Evolutionary conservation across 1,140 invertebrate species (phyloP).

Genomic region (Ridgeia piscesae): DNA sequence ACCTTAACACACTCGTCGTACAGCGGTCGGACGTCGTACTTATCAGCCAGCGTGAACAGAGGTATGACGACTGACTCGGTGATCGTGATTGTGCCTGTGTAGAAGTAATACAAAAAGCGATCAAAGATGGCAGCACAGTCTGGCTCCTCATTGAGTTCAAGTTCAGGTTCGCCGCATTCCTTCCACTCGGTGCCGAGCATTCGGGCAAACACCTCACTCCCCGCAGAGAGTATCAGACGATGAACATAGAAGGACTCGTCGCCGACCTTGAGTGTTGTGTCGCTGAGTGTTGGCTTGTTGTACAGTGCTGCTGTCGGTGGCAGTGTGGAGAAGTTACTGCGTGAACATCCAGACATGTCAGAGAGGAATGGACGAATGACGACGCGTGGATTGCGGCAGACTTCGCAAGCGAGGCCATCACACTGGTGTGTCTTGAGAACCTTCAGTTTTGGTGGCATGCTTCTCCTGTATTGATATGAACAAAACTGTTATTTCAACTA

Average conservation of each 20-base stretch:
- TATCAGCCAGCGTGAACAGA: slow-evolving; percentile 28
- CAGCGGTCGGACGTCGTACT: slow-evolving; percentile 26
- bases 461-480: neutral
- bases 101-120: slow-evolving; percentile 28
- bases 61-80: slow-evolving; percentile 28
- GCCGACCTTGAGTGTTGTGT: slow-evolving; percentile 25
- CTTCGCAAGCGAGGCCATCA: neutral
- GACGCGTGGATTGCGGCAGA: slow-evolving; percentile 24
- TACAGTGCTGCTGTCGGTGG: slow-evolving; percentile 23
- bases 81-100: slow-evolving; percentile 26
- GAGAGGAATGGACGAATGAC: slow-evolving; percentile 25
- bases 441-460: slow-evolving; percentile 25
- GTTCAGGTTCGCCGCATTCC: slow-evolving; percentile 4
- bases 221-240: slow-evolving; percentile 25
- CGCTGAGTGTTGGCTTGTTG: slow-evolving; percentile 27
- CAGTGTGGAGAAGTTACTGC: slow-evolving; percentile 24
- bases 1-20: slow-evolving; percentile 29
- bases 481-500: too few relatives aligned
- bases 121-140: slow-evolving; percentile 30
- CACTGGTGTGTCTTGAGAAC: neutral
- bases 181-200: slow-evolving; percentile 28
- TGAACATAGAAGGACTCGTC: slow-evolving; percentile 26
- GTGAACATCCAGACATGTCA: slow-evolving; percentile 14
- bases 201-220: slow-evolving; percentile 26
- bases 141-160: slow-evolving; percentile 25